These are phyloP conservation scores for Cynopterus sphinx DNA, from an alignment of 2,797 vertebrate species.

Conservation along the genomic window DNA sequence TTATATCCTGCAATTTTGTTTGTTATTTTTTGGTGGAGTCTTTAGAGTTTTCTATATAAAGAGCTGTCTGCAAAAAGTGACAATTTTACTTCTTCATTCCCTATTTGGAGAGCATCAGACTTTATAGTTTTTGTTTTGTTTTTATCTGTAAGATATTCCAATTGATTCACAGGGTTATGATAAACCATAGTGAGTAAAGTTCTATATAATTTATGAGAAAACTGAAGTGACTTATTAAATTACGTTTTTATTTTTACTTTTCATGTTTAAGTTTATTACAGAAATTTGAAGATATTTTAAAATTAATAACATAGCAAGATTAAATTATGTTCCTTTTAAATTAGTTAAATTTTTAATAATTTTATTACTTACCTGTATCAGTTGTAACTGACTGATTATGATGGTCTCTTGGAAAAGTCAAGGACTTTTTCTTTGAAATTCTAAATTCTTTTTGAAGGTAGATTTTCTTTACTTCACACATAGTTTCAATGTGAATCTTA, in stretches of 20 bases:
- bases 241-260: neutral
- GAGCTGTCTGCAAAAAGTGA: too few species aligned
- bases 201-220: neutral
- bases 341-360: neutral
- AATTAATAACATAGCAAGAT: neutral
- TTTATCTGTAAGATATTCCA: neutral
- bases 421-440: conserved; percentile 78
- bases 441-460: conserved; percentile 88
- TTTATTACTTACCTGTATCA: conserved; percentile 81
- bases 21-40: too few species aligned
- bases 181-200: neutral
- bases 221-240: neutral
- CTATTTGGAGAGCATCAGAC: too few species aligned
- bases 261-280: conserved; percentile 15
- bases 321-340: neutral
- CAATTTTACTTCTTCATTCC: too few species aligned
- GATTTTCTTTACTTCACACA: conserved; percentile 93
- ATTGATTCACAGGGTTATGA: neutral
- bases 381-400: conserved; percentile 56
- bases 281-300: conserved; percentile 20
- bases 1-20: too few species aligned
- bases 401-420: conserved; percentile 77
- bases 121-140: neutral
- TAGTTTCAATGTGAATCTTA: conserved; percentile 91
- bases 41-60: too few species aligned